These are phyloP conservation scores for Mus musculus DNA, from an alignment of 2,113 vertebrate genomes.

Conservation along the genomic window GRCm39 chr4:81060001-81060500, in stretches of 20 bases:
- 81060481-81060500: too few relatives aligned
- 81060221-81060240: not conserved
- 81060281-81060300: not conserved
- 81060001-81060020: not conserved
- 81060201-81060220: not conserved
- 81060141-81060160: not conserved
- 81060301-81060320: not conserved
- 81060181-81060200: not conserved
- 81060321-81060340: not conserved
- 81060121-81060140: not conserved
- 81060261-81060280: not conserved
- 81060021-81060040: not conserved
- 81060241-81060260: rapidly evolving
- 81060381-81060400: not conserved
- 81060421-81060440: too few relatives aligned
- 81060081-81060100: too few relatives aligned
- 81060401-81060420: too few relatives aligned
- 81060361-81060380: not conserved
- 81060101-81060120: not conserved
- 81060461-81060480: too few relatives aligned
- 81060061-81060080: not conserved
- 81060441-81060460: too few relatives aligned
- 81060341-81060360: not conserved
- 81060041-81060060: not conserved
- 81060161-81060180: not conserved